Evolutionary conservation across 2,797 vertebrate species (phyloP), one percentile per base, ranked within the genome.

Genomic region (Ispidina lecontei): DNA sequence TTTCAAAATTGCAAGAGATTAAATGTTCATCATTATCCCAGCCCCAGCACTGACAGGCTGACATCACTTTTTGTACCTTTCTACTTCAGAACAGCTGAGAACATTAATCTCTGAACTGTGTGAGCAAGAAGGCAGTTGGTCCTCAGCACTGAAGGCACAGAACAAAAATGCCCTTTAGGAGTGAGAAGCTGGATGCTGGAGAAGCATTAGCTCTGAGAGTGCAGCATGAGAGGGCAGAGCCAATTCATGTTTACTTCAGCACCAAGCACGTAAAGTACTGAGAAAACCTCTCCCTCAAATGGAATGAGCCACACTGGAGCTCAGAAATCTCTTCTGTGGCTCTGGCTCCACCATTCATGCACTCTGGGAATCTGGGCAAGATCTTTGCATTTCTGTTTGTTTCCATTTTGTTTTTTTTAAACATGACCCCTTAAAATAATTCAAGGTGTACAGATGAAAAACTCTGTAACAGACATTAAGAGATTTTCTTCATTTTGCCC

Each of bases 401-500:
- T 84, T 85, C 51, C 12, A 43, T 75, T 84, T 64, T 12, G 3
- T 28, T 52, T 26, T 7, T 23, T 7, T 43, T 22, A 21, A 28
- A 37, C 1, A 67, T 5, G 0, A 68, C 64, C 3, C 10, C 68
- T 60, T 72, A 68, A 81, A 92, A 83, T 20, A 31, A 68, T 69
- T 83, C 19, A 64, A 76, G 43, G 76, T 12, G 13, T 58, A 54
- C 8, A 68, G 33, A 84, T 55, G 14, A 87, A 95, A 89, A 79
- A 18, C 15, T 63, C 43, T 49, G 10, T 73, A 80, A 77, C 22
- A 90, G 39, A 33, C 70, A 92, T 28, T 35, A 75, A 29, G 78
- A 65, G 54, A 75, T 55, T 87, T 91, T 93, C 72, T 91, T 19
- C 56, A 44, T 88, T 93, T 94, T 83, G 23, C 21, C 31, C 52